These are phyloP conservation scores for Thalassoma bifasciatum DNA, from an alignment of 2,113 vertebrate species.

Conservation along the genomic window DNA sequence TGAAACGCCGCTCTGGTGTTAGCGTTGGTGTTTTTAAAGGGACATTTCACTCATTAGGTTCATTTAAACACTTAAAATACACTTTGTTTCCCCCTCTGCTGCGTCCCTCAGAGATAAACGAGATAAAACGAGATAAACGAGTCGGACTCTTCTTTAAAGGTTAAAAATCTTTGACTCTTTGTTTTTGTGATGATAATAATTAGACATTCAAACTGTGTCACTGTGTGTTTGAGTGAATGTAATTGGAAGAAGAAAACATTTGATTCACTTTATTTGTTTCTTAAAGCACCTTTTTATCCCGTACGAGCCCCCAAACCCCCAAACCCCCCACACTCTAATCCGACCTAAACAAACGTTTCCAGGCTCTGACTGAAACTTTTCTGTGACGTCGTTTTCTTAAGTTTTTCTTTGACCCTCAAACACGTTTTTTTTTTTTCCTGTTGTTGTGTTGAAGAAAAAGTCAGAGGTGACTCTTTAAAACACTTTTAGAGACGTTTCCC, in stretches of 20 bases:
- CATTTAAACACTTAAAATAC: constrained; percentile 10
- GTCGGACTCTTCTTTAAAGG: constrained; percentile 37
- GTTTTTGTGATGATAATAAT: constrained; percentile 45
- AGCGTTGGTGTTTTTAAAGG: constrained; percentile 36
- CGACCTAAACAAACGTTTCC: constrained; percentile 39
- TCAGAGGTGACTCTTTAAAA: constrained; percentile 30
- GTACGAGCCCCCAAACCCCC: not conserved
- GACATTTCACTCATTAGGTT: constrained; percentile 31
- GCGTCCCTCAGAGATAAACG: constrained; percentile 53
- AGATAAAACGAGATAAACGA: constrained; percentile 39
- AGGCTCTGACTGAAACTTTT: constrained; percentile 1
- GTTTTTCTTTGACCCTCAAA: constrained; percentile 12
- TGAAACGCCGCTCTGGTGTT: constrained; percentile 9
- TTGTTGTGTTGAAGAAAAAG: constrained; percentile 42
- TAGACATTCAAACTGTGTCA: constrained; percentile 44
- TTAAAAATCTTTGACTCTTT: constrained; percentile 33
- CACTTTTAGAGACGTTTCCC: constrained; percentile 28
- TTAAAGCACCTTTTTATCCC: constrained; percentile 63
- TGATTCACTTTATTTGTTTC: constrained; percentile 30
- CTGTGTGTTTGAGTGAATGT: constrained; percentile 51
- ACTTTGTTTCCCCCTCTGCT: constrained; percentile 10
- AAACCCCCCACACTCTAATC: constrained; percentile 6
- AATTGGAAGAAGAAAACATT: constrained; percentile 46
- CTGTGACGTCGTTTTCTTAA: too few species aligned
- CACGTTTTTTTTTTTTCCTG: not conserved